Base-by-base conservation (phyloP, 1,140 invertebrate genomes). In the Brachionus paranguensis region DNA sequence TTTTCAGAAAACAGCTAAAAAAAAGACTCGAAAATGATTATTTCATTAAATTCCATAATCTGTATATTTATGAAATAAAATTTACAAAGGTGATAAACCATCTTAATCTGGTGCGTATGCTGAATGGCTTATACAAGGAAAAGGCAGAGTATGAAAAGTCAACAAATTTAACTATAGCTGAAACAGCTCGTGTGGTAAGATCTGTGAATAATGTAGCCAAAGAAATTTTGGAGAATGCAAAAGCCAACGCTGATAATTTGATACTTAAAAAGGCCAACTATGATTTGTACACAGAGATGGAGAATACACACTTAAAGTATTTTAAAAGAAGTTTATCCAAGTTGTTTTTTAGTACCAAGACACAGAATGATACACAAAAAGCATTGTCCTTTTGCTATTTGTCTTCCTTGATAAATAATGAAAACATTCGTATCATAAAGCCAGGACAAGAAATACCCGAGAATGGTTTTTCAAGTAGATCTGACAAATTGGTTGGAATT, bases 21-120 rank as follows among this genome's bases (percentile, higher is more conserved):
- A 8, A 37, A 14, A 81, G 43, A 68, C 53, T 81, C 14, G 78
- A 60, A 43, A 76, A 47, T n/a, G 78, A 64, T 81, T 81, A 81
- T 37, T 12, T 14, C 3, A 33, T 81, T 27, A 29, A 64, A 14
- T 68, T 81, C 11, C 29, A 33, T 24, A 17, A 81, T 68, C 53
- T 81, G 24, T 81, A 64, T 47, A n/a, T 64, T 17, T n/a, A 81
- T 64, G 27, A 60, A 47, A 81, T 81, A 27, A 45, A 60, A 47
- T 81, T 81, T 60, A 68, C 53, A 43, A 45, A 81, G 14, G 53
- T 64, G 5, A 81, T 81, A 3, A 81, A 64, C 43, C 14, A 37
- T 17, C 33, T 64, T 0, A 60, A 81, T 41, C 45, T 81, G n/a
- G 3, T 68, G 20, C 11, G 53, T 20, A 45, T 68, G 12, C 27